These are phyloP conservation scores for Steinernema hermaphroditum DNA, from an alignment of 2,888 invertebrate species.

Conservation along the genomic window DNA sequence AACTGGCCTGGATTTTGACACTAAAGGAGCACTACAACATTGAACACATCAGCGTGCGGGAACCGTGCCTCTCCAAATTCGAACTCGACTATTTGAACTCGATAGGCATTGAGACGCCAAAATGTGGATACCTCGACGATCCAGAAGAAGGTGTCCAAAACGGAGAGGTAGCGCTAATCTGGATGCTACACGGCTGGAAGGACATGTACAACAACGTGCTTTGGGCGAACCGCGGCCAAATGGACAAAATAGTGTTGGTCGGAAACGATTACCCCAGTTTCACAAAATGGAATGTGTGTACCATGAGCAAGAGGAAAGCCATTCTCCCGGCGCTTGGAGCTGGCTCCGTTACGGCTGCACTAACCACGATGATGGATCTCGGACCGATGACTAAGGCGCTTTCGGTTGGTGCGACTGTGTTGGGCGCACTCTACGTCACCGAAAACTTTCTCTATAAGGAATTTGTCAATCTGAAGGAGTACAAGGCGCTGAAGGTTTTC, in stretches of 20 bases:
- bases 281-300: background rate
- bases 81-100: background rate
- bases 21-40: background rate
- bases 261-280: background rate
- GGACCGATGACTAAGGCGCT: background rate
- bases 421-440: background rate
- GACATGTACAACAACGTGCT: slow-evolving; percentile 7
- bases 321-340: no score
- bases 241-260: background rate
- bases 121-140: background rate
- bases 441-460: background rate
- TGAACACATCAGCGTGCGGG: background rate
- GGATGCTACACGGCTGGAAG: background rate
- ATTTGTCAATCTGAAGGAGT: background rate
- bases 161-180: background rate
- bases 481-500: background rate
- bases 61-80: background rate
- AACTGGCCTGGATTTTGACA: background rate
- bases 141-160: background rate
- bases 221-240: background rate
- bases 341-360: background rate
- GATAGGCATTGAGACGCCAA: background rate
- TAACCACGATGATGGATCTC: background rate
- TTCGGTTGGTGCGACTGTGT: background rate
- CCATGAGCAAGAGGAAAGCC: background rate